A percentile compares a stretch with the other conserved stretches of the same genome.
Evolutionary conservation across 1,140 invertebrate species (phyloP).

Genomic region (Drosophila malerkotliana): DNA sequence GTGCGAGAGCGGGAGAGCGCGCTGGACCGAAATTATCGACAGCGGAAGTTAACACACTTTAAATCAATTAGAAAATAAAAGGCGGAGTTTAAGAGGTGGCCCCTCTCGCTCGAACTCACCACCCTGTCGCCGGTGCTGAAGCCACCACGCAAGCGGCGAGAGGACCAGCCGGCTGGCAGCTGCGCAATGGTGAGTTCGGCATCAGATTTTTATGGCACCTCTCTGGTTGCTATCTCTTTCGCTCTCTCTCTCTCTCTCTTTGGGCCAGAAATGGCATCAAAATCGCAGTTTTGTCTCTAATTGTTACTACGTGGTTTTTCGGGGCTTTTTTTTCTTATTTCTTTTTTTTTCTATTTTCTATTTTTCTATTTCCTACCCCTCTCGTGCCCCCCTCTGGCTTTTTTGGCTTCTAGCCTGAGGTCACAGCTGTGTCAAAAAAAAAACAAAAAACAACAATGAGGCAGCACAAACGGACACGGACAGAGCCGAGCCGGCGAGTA

Average conservation of each 20-base stretch:
- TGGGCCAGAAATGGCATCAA: constrained; percentile 14
- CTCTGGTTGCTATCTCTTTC: constrained; percentile 11
- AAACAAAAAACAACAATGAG: constrained; percentile 28
- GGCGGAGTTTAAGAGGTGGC: constrained; percentile 76
- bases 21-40: constrained; percentile 79
- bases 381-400: neutral
- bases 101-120: constrained; percentile 21
- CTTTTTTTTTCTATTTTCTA: neutral
- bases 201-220: constrained; percentile 58
- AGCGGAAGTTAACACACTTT: constrained; percentile 82
- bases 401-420: constrained; percentile 5
- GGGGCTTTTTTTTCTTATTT: constrained; percentile 5
- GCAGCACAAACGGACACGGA: constrained; percentile 7
- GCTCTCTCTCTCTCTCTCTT: constrained; percentile 11
- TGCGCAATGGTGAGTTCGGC: constrained; percentile 53
- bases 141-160: constrained; percentile 24
- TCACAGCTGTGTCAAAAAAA: constrained; percentile 27
- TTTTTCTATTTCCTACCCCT: neutral
- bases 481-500: constrained; percentile 7
- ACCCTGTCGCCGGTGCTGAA: constrained; percentile 16
- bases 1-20: constrained; percentile 7
- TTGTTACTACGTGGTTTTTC: constrained; percentile 35
- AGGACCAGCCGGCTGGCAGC: constrained; percentile 4
- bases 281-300: constrained; percentile 14
- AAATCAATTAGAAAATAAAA: constrained; percentile 83